A percentile compares a stretch with the other conserved stretches of the same genome.
These are phyloP conservation scores for Melanotaenia maccullochi DNA, from an alignment of 2,797 vertebrate species.

Conservation along the genomic window DNA sequence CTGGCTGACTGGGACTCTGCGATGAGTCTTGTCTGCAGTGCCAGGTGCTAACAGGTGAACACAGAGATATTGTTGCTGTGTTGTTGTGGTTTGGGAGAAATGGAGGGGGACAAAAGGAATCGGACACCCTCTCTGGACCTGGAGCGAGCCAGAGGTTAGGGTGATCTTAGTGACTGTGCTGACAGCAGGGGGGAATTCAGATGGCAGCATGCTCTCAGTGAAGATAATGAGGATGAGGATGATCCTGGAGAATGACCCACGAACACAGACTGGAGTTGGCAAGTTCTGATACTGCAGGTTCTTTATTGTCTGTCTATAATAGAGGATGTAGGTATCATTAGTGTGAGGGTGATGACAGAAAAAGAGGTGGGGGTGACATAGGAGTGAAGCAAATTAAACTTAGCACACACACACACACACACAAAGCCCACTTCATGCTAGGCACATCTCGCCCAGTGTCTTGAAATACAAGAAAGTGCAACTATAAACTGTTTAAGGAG, in stretches of 20 bases:
- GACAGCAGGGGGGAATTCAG: conserved; percentile 62
- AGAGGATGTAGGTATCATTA: conserved; percentile 48
- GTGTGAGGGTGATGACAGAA: conserved; percentile 51
- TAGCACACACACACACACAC: conserved; percentile 34
- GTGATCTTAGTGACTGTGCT: conserved; percentile 65
- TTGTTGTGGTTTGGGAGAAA: conserved; percentile 63
- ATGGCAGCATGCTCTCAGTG: conserved; percentile 48
- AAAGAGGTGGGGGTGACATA: conserved; percentile 33
- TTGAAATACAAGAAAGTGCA: conserved; percentile 33
- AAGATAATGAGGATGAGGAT: conserved; percentile 60
- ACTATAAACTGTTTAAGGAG: conserved; percentile 22
- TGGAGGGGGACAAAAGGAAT: conserved; percentile 68
- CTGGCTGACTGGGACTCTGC: conserved; percentile 51
- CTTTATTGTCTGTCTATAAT: conserved; percentile 55
- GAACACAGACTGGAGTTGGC: conserved; percentile 40
- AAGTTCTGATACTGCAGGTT: conserved; percentile 52
- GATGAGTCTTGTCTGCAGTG: conserved; percentile 51
- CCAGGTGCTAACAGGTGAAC: conserved; percentile 81
- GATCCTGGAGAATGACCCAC: conserved; percentile 50
- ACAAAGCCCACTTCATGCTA: conserved; percentile 3
- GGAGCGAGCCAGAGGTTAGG: conserved; percentile 59
- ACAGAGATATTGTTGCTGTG: conserved; percentile 74
- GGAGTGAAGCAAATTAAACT: conserved; percentile 52
- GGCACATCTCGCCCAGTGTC: conserved; percentile 38
- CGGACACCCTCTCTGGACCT: conserved; percentile 72